Evolutionary conservation across 2,888 invertebrate genomes (phyloP), one percentile per base, ranked within the genome.

Genomic region (Tiphia femorata): DNA sequence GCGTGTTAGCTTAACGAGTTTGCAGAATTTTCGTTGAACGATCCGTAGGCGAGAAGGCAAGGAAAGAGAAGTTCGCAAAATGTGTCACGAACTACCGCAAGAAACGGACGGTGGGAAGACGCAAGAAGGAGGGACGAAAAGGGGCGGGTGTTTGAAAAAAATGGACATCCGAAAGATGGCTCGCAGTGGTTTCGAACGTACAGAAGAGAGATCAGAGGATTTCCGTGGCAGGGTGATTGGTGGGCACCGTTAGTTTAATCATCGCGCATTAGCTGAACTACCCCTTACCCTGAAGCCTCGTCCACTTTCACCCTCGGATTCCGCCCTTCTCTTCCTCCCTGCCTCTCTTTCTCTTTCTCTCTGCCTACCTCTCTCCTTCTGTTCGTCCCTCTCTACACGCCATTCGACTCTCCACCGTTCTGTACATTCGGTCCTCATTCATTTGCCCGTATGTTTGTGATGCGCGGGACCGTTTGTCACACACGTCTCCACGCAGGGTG

Each of bases 231-330:
- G 80, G 73, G 78, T 82, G 82, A 82, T 82, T 74, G 81, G 82
- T 82, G 76, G 79, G 70, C 73, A 70, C 76, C 80, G 82, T 81
- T 82, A 82, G 80, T 81, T 82, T 82, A 82, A 82, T 82, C 82
- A 82, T 82, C 82, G 75, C 82, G 80, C 82, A 81, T 82, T 82
- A 82, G 80, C 81, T 76, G 70, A 64, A 69, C 74, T 73, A 77
- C 76, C 75, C 71, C 70, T 71, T 64, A 64, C 73, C 65, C 67
- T 60, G 66, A 62, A 58, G 70, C 68, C 74, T 74, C 67, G 69
- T 69, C 72, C 72, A 78, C 76, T 78, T 78, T 78, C 74, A 73
- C 76, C 75, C 76, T 78, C 70, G 67, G 64, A 76, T 77, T 66
- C 73, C 76, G 61, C 67, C 70, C 65, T 64, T 59, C 66, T 72